Base-by-base conservation (phyloP, 2,888 invertebrate species). In the Amphimallon solstitiale region DNA sequence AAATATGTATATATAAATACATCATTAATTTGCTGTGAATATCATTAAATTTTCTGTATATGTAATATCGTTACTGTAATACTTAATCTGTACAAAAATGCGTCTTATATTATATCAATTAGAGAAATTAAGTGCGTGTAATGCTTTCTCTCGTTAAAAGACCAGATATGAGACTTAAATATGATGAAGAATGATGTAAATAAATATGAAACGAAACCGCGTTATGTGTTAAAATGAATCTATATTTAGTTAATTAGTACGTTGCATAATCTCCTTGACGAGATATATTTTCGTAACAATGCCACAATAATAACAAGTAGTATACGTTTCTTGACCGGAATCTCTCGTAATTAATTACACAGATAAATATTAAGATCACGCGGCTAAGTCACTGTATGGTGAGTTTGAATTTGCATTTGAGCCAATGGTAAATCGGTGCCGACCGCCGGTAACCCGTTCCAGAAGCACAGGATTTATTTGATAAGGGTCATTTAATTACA, bases 201-300 rank as follows among this genome's bases (percentile, higher is more conserved):
- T 56, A 56, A 56, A 40, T 40, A 21, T 17, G 21, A 56, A 56
- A 56, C 56, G 56, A 40, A 40, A 35, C 56, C 54, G 56, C 56
- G 23, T 56, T 38, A 38, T 56, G 23, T 40, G 17, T 43, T 14
- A 23, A 56, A 56, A 40, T 56, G 56, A 56, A 21, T 23, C 56
- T 56, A 56, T 56, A 56, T 56, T 40, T 56, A 56, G 56, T 23
- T 56, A 56, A 56, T 56, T 56, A 56, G 56, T 56, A 12, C 56
- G 14, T 56, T 56, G 56, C 56, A 56, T 56, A 56, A 56, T 56
- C 56, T 35, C 9, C 37, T 35, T 37, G 52, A 37, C 14, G 52
- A 37, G 56, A 40, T 56, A n/a, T n/a, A 56, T 56, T 56, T 56
- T 56, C 56, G 56, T 56, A 56, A 56, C 56, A 56, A 56, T 56